Percentiles rank a stretch among this genome's conserved stretches.
phyloP scores from a whole-genome alignment of 2,113 vertebrate genomes.

The Trinectes maculatus region DNA sequence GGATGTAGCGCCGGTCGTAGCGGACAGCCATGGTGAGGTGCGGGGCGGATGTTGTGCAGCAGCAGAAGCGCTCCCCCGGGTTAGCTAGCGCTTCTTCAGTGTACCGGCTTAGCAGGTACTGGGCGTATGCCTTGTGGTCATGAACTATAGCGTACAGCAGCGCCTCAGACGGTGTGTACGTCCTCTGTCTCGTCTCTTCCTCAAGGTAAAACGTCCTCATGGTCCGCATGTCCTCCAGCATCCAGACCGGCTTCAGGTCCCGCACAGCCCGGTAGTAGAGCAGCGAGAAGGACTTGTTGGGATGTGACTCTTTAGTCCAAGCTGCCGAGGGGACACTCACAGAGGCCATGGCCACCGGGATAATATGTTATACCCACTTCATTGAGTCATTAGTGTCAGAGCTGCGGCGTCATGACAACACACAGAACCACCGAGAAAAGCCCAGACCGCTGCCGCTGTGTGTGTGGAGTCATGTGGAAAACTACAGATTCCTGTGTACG shows the following conservation, averaged over 20 bases:
- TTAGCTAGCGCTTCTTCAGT: slow-evolving; percentile 84
- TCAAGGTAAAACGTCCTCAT: slow-evolving; percentile 89
- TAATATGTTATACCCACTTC: too few species aligned
- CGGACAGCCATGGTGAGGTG: slow-evolving; percentile 88
- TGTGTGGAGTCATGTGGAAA: too few species aligned
- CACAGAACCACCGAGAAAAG: too few species aligned
- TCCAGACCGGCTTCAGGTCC: slow-evolving; percentile 90
- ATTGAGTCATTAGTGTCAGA: too few species aligned
- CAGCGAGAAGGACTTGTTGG: slow-evolving; percentile 83
- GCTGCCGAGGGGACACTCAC: slow-evolving; percentile 62
- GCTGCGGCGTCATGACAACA: too few species aligned
- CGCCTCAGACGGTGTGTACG: slow-evolving; percentile 88
- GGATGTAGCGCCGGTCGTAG: slow-evolving; percentile 86
- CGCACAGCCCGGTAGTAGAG: slow-evolving; percentile 90
- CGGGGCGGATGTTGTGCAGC: slow-evolving; percentile 84
- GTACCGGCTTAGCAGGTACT: slow-evolving; percentile 85
- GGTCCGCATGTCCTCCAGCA: slow-evolving; percentile 91
- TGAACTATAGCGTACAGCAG: slow-evolving; percentile 91
- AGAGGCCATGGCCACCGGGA: slow-evolving; percentile 59
- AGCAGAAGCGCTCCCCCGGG: slow-evolving; percentile 87
- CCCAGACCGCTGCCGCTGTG: too few species aligned
- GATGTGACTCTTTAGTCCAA: slow-evolving; percentile 76
- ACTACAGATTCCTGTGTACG: too few species aligned
- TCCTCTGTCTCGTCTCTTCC: slow-evolving; percentile 78
- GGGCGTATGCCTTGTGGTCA: slow-evolving; percentile 88